Base-by-base conservation (phyloP, 2,797 vertebrate species). In the Calcarius lapponicus region DNA sequence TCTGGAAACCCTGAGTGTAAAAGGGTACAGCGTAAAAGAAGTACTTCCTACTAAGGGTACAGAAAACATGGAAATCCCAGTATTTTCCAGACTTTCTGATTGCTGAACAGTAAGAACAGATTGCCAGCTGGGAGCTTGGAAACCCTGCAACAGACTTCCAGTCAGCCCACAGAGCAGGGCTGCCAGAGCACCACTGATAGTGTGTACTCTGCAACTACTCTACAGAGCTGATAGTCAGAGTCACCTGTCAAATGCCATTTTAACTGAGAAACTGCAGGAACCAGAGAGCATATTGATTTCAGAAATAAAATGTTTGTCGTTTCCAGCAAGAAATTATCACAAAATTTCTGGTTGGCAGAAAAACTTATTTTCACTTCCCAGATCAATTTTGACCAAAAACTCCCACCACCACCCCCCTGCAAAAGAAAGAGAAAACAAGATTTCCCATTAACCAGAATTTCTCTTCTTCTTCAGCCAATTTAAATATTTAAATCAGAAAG, bases 211-310 rank as follows among this genome's bases (percentile, higher is more conserved):
- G 47, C 53, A 72, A 67, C 58, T 61, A 29, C 64, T 78, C 70
- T 48, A 32, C 10, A 4, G 76, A 93, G 47, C 70, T 73, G 58
- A 62, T 36, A 80, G 32, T 72, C 80, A 72, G 51, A 76, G 80
- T 89, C 80, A 96, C 91, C 53, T 95, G 90, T 95, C 94, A 95
- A 94, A 80, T 57, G 17, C 48, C 57, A 80, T 96, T 94, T 92
- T 84, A 69, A 73, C 51, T 90, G 78, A 95, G 74, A 92, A 93
- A 66, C 25, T 92, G 75, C 84, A 96, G 87, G 47, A 93, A 89
- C n/a, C 20, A 78, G 51, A 38, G 7, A 95, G 13, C 31, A 62
- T 29, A 48, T 51, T 84, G 61, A 72, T 88, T 92, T 80, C 76
- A 90, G 78, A 81, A 95, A 75, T 64, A 60, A 86, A 82, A 36